Evolutionary conservation across 1,140 invertebrate genomes (phyloP).

Genomic region (Drosophila obscura): DNA sequence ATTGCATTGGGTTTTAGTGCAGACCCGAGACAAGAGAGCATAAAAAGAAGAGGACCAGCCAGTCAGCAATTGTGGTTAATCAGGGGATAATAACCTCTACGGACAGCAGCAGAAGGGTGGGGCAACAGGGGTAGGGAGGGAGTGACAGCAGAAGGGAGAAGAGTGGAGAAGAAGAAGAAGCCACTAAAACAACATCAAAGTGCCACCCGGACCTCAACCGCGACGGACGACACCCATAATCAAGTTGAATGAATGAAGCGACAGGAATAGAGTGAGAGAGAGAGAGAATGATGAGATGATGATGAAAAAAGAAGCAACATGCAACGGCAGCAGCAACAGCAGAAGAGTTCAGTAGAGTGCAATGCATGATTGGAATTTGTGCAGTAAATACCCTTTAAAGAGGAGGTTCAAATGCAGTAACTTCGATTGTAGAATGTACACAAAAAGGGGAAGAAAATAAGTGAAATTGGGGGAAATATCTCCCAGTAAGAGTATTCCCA

Average conservation of each 20-base stretch:
- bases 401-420: neutral
- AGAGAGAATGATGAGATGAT: neutral
- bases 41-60: conserved; percentile 11
- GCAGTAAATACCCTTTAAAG: conserved; percentile 5
- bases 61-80: conserved; percentile 62
- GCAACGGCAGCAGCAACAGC: conserved; percentile 15
- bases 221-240: conserved; percentile 36
- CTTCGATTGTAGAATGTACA: too few species aligned
- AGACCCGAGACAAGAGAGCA: neutral
- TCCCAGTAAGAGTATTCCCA: too few species aligned
- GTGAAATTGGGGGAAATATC: neutral
- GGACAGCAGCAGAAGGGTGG: conserved; percentile 10
- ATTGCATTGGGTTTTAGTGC: conserved; percentile 11
- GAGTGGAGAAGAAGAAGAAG: conserved; percentile 22
- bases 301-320: conserved; percentile 11
- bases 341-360: conserved; percentile 10
- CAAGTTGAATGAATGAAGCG: conserved; percentile 29
- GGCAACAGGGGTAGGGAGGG: neutral
- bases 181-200: conserved; percentile 65
- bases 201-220: conserved; percentile 38
- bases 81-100: conserved; percentile 67
- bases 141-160: too few species aligned
- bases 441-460: too few species aligned
- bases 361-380: conserved; percentile 46
- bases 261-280: conserved; percentile 6